These are phyloP conservation scores for Mythimna lalbum DNA, from an alignment of 2,888 invertebrate genomes.

Conservation along the genomic window DNA sequence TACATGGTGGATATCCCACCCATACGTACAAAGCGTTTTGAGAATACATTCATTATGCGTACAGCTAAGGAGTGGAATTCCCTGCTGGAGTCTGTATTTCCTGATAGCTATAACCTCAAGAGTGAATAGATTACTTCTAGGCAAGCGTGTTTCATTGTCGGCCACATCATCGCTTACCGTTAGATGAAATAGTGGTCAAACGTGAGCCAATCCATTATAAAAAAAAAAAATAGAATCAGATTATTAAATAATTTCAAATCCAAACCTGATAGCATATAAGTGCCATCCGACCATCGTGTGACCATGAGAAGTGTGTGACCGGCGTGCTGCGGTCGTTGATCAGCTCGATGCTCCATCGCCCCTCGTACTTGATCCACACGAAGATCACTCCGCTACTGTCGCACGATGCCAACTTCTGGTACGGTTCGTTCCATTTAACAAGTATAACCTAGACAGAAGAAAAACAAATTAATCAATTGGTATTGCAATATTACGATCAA, in stretches of 20 bases:
- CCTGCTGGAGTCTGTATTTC: no score
- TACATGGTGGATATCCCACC: no score
- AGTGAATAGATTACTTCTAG: no score
- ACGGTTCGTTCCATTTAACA: constrained; percentile 99
- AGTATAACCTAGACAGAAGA: constrained; percentile 93
- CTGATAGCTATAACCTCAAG: no score
- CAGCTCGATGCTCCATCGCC: constrained; percentile 99
- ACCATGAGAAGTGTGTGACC: constrained; percentile 99
- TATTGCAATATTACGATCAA: background rate
- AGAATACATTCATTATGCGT: no score
- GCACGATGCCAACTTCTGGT: constrained; percentile 99
- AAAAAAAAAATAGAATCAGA: background rate
- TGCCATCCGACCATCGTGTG: constrained; percentile 99
- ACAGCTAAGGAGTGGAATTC: no score
- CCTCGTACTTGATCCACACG: constrained; percentile 99
- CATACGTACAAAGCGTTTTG: no score
- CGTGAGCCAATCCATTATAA: no score
- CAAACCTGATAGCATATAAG: constrained; percentile 98
- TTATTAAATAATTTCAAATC: background rate
- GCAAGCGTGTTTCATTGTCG: no score
- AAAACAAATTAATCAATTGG: background rate
- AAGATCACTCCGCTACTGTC: constrained; percentile 99
- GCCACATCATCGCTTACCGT: no score
- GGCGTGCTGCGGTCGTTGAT: constrained; percentile 99
- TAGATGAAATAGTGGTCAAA: no score